Evolutionary conservation across 2,888 invertebrate species (phyloP).

Genomic region (Drosophila robusta): DNA sequence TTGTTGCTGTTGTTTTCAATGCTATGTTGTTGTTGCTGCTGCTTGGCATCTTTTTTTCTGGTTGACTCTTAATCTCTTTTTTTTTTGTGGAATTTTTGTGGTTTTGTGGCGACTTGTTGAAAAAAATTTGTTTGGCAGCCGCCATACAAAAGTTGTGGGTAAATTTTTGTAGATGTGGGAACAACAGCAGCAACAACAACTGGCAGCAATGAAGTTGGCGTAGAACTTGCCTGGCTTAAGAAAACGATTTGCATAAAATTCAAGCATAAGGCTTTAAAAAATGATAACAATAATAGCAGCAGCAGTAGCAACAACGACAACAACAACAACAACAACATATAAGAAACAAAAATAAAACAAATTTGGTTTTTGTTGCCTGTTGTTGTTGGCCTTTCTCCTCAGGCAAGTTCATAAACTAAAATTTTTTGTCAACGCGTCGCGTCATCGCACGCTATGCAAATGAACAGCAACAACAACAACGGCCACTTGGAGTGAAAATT

Average conservation of each 20-base stretch:
- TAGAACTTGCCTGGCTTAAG: conserved; percentile 22
- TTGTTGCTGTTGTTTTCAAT: conserved; percentile 19
- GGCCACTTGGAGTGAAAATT: conserved; percentile 30
- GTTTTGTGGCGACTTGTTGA: conserved; percentile 29
- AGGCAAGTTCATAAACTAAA: conserved; percentile 45
- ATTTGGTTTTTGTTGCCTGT: conserved; percentile 17
- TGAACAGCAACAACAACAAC: conserved; percentile 16
- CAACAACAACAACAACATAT: conserved; percentile 11
- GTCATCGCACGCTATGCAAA: conserved; percentile 35
- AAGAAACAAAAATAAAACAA: conserved; percentile 43
- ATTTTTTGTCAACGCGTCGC: conserved; percentile 41
- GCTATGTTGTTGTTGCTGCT: conserved; percentile 17
- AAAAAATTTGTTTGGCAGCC: conserved; percentile 20
- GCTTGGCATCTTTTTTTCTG: conserved; percentile 47
- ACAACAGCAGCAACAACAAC: conserved; percentile 1
- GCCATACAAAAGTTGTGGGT: conserved; percentile 10
- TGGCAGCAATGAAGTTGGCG: conserved; percentile 1
- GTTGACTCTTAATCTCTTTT: conserved; percentile 20
- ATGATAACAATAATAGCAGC: conserved; percentile 19
- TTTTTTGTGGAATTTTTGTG: conserved; percentile 63
- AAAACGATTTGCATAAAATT: conserved; percentile 49
- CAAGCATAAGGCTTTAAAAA: conserved; percentile 30
- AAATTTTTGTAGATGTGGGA: conserved; percentile 17
- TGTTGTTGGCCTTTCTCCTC: conserved; percentile 47
- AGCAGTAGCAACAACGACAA: not conserved